Base-by-base conservation (phyloP, 2,888 invertebrate genomes). In the Pecten maximus region DNA sequence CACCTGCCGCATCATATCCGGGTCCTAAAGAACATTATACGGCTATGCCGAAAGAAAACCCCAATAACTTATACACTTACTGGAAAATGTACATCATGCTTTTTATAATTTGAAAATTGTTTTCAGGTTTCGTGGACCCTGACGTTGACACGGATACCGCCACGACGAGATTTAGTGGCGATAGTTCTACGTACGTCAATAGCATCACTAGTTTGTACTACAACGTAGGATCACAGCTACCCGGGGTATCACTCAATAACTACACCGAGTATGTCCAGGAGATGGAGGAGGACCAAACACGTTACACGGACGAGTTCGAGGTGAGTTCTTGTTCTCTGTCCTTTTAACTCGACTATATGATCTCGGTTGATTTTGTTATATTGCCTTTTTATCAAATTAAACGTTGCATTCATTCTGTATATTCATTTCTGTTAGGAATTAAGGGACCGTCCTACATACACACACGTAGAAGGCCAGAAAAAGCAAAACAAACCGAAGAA, bases 401-500 rank as follows among this genome's bases (percentile, higher is more conserved):
- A n/a, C 15, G 6, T 23, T 48, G 28, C 8, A 35, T 88, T 23
- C 35, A 48, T 50, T 10, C 35, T 2, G n/a, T 28, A 19, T 23
- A 1, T 40, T n/a, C 0, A 50, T 89, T 88, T 16, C 50, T 28
- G 89, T 92, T 89, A 94, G 93, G 91, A 92, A 93, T 92, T 89
- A 23, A 44, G 88, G 35, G 48, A 93, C 86, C 92, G 93, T 12
- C 87, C 93, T 40, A 92, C 92, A 54, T 93, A 91, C 60, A 92
- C 92, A 90, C 93, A 94, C 60, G 91, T 93, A 44, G 94, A 92
- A 44, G 94, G 94, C 15, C 94, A 93, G 88, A 91, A 92, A 90
- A 92, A 92, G 19, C 92, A 93, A 90, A 94, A 94, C 87, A 94
- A 94, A 89, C 90, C 92, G 54, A 94, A 94, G 87, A 94, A 94